Conservation (phyloP, 2,113 vertebrate genomes). For the Ptilorrhoa leucosticta region DNA sequence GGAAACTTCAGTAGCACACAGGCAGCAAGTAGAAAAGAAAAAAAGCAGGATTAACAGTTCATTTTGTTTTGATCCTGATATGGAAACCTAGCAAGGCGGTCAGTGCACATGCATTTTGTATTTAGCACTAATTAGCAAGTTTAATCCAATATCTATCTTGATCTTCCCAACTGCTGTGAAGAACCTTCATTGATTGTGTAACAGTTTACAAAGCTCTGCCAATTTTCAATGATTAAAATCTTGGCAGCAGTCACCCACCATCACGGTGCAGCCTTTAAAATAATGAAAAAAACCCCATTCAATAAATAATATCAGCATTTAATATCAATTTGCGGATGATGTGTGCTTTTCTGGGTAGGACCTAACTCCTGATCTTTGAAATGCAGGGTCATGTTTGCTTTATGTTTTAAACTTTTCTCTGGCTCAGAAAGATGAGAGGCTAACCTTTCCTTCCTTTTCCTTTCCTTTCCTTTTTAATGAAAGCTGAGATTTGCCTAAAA, state of each 20-base stretch:
- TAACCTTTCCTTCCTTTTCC: neutral
- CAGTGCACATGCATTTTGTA: neutral
- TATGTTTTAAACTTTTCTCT: slow-evolving; percentile 10
- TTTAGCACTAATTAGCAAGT: slow-evolving; percentile 11
- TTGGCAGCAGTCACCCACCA: neutral
- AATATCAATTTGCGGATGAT: neutral
- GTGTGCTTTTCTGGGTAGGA: neutral
- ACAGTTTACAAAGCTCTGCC: neutral
- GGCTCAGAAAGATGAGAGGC: neutral
- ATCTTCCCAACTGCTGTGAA: neutral
- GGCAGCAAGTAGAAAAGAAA: neutral
- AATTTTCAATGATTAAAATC: neutral
- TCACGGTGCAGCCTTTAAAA: neutral
- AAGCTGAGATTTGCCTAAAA: slow-evolving; percentile 1
- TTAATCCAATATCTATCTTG: neutral
- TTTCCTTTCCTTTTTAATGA: neutral
- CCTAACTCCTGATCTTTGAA: slow-evolving; percentile 1
- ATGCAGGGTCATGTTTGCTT: neutral
- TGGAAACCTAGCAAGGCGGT: neutral
- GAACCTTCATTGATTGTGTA: neutral
- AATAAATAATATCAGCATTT: neutral
- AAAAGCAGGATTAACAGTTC: neutral
- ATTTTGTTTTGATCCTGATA: neutral
- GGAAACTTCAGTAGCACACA: neutral
- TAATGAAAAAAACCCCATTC: neutral